These are phyloP conservation scores for Apis florea DNA, from an alignment of 1,140 invertebrate species.

Conservation along the genomic window DNA sequence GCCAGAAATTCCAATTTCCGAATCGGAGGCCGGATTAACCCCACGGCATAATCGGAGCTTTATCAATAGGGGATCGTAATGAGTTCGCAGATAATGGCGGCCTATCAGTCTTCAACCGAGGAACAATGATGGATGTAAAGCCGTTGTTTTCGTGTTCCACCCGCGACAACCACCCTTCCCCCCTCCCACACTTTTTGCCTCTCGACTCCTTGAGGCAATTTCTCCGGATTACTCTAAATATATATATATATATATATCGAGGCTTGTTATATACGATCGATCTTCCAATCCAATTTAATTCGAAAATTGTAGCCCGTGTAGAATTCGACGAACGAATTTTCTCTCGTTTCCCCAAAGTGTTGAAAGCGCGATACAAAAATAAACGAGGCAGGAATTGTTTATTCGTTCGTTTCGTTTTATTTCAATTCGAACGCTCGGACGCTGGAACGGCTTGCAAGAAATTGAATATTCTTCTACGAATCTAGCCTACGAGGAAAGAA, in stretches of 20 bases:
- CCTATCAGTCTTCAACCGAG: conserved; percentile 76
- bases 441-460: no score
- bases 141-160: conserved; percentile 74
- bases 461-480: not conserved
- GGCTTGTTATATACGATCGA: no score
- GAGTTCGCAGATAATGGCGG: conserved; percentile 79
- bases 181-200: conserved; percentile 42
- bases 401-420: no score
- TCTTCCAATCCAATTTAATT: no score
- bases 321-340: no score
- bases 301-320: no score
- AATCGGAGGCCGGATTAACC: conserved; percentile 69
- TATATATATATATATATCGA: no score
- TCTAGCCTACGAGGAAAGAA: not conserved
- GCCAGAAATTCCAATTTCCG: conserved; percentile 78
- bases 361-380: no score
- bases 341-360: no score
- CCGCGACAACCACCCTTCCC: conserved; percentile 48
- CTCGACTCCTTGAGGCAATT: not conserved
- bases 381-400: no score
- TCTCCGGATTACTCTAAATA: no score
- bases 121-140: conserved; percentile 80
- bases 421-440: no score
- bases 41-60: conserved; percentile 75
- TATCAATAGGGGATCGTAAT: conserved; percentile 81